Conservation (phyloP, 2,888 invertebrate genomes). For the Erynnis tages region DNA sequence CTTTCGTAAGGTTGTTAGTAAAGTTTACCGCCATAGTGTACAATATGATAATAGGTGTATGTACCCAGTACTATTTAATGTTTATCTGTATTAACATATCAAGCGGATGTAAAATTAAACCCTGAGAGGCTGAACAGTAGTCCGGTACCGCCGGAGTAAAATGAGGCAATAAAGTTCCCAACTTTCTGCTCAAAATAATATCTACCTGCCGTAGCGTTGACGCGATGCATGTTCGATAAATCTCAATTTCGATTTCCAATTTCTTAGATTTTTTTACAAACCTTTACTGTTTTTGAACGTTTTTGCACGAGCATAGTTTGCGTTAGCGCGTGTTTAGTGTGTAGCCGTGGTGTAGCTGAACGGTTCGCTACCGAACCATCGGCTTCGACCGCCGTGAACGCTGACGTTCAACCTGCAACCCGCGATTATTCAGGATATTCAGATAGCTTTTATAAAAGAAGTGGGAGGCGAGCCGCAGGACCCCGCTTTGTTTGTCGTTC, state of each 20-base stretch:
- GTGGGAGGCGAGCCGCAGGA: constrained; percentile 37
- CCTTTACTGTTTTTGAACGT: constrained; percentile 65
- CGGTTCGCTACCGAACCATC: too few species aligned
- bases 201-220: constrained; percentile 44
- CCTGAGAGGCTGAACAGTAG: constrained; percentile 64
- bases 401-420: too few species aligned
- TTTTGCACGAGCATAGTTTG: constrained; percentile 62
- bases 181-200: constrained; percentile 52
- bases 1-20: constrained; percentile 68
- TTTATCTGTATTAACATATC: constrained; percentile 77
- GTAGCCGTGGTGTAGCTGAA: not conserved
- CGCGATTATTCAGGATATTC: constrained; percentile 21
- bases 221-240: constrained; percentile 53
- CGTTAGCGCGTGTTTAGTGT: constrained; percentile 47
- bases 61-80: constrained; percentile 71
- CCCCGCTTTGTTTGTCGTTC: constrained; percentile 60
- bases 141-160: constrained; percentile 54
- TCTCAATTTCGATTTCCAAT: constrained; percentile 49
- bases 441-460: constrained; percentile 62
- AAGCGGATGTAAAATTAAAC: constrained; percentile 68
- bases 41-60: constrained; percentile 68
- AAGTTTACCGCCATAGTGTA: constrained; percentile 69
- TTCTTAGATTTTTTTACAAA: constrained; percentile 65
- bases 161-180: constrained; percentile 37
- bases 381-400: too few species aligned